Evolutionary conservation across 1,140 invertebrate species (phyloP), one percentile per base, ranked within the genome.

Genomic region (Orius insidiosus): DNA sequence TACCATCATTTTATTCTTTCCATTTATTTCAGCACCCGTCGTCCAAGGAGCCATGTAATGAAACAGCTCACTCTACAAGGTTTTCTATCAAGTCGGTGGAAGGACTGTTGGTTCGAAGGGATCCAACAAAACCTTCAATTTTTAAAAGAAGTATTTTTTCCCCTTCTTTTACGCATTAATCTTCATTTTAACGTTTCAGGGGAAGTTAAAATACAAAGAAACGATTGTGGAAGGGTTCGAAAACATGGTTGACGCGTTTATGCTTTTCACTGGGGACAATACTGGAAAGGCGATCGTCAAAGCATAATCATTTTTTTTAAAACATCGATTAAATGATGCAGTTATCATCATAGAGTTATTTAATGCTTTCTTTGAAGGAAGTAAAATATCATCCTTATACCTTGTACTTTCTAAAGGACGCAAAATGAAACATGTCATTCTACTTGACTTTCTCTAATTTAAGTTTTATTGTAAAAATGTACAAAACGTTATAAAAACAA

Each of bases 191-290:
- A 46, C 18, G 41, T 51, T 53, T 35, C 37, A 60, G 63, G 76
- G 74, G n/a, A 76, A 75, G 64, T 45, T 81, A 3, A 71, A 74
- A 54, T 72, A 71, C 50, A 59, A 65, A 54, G 76, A 80, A 58
- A 75, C 75, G 43, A 50, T 74, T 0, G 70, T 68, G 4, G 58
- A 76, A 51, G 77, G 78, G n/a, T 78, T 80, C 60, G 74, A 78
- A 51, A 76, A 76, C 50, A 74, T 76, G 69, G 71, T 73, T 5
- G 62, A 71, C 45, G 74, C 75, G 16, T 70, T 80, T 49, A 69
- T 67, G 30, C 61, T 76, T 18, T 60, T 78, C 24, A 58, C 60
- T 47, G 74, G 74, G 37, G 67, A 70, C 51, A 76, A 75, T 57
- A 69, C 62, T 2, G 75, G 74, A 33, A 78, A 78, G 63, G 68